These are phyloP conservation scores for Diorhabda sublineata DNA, from an alignment of 1,140 invertebrate genomes.

Conservation along the genomic window DNA sequence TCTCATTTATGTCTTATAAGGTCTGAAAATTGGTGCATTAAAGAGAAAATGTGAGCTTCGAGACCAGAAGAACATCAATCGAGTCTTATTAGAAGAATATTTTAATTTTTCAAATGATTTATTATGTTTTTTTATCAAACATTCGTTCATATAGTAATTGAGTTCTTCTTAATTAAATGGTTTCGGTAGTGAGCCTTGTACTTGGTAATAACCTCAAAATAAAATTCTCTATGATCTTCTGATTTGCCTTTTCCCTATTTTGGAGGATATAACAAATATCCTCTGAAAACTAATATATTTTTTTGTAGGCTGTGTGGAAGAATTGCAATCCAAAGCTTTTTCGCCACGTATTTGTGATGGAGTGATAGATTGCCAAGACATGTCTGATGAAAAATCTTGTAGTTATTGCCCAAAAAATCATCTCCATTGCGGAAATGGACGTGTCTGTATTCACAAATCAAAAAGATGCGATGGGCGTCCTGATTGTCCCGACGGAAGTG, in stretches of 20 bases:
- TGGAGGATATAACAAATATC: background rate
- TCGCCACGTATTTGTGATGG: conserved; percentile 79
- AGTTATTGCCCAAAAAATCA: conserved; percentile 66
- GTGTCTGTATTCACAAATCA: conserved; percentile 65
- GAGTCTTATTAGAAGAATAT: too few relatives aligned
- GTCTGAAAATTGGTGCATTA: too few relatives aligned
- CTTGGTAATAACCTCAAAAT: too few relatives aligned
- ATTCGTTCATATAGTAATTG: too few relatives aligned
- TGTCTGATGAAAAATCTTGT: conserved; percentile 74
- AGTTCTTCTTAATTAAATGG: too few relatives aligned
- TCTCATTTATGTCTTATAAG: too few relatives aligned
- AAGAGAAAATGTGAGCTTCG: too few relatives aligned
- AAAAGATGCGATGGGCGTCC: conserved; percentile 75
- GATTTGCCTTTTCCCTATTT: background rate
- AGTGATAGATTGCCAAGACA: conserved; percentile 77
- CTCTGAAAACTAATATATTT: background rate
- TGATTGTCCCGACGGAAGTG: conserved; percentile 81
- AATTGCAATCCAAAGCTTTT: conserved; percentile 65
- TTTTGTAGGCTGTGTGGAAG: conserved; percentile 61
- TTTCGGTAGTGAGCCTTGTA: background rate
- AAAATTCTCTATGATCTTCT: too few relatives aligned
- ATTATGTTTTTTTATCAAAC: too few relatives aligned
- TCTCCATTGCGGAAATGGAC: conserved; percentile 74
- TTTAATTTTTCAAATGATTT: too few relatives aligned
- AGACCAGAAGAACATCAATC: too few relatives aligned